Conservation (phyloP, 37 sponge, comb jelly and placozoan species). For the Haliclona indistincta region DNA sequence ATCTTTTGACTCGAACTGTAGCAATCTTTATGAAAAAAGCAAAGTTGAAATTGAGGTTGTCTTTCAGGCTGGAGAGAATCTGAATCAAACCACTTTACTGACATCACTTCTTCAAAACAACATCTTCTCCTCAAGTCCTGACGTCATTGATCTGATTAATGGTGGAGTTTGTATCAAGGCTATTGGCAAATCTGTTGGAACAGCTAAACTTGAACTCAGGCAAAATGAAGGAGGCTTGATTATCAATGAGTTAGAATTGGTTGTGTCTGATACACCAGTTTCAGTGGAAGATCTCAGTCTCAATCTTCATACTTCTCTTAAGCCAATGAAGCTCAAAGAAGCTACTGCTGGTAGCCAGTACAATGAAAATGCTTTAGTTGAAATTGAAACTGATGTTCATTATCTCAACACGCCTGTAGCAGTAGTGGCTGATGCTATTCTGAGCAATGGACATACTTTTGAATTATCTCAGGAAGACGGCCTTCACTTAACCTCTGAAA, state of each 20-base stretch:
- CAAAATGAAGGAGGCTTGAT: not conserved
- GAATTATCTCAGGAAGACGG: conserved; percentile 28
- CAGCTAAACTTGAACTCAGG: conserved; percentile 11
- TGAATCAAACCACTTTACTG: conserved; percentile 27
- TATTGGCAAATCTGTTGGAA: conserved; percentile 25
- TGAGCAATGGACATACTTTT: conserved; percentile 37
- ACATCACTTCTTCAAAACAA: no score
- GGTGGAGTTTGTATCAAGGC: conserved; percentile 1
- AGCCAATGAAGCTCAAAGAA: not conserved
- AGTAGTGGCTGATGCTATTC: conserved; percentile 54
- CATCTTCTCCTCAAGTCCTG: no score
- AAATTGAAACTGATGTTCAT: not conserved
- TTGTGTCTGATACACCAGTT: conserved; percentile 22
- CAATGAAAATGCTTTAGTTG: conserved; percentile 7
- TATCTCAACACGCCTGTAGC: conserved; percentile 21
- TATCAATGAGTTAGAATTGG: conserved; percentile 3
- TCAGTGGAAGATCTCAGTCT: conserved; percentile 40
- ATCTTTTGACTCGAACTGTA: not conserved
- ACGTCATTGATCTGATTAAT: conserved; percentile 12
- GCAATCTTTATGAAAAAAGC: conserved; percentile 37
- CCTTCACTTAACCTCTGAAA: conserved; percentile 20
- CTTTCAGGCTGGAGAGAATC: conserved; percentile 30
- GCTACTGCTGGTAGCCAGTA: conserved; percentile 21
- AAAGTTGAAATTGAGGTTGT: conserved; percentile 23
- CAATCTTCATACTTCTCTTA: conserved; percentile 33